Evolutionary conservation across 2,797 vertebrate species (phyloP).

Genomic region (Sus cebifrons): DNA sequence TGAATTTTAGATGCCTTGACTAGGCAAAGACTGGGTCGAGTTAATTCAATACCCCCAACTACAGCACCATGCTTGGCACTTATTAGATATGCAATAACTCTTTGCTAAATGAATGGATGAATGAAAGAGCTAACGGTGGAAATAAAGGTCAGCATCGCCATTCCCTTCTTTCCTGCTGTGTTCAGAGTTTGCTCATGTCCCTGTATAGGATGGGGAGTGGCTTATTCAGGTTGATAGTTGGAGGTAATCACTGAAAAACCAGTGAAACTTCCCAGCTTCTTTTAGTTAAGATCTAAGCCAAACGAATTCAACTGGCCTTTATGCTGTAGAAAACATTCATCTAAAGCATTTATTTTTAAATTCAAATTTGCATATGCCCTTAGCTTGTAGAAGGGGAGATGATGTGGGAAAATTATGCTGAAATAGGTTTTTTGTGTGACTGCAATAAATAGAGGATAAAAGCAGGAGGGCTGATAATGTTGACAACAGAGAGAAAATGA

Average conservation of each 20-base stretch:
- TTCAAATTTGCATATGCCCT: slow-evolving; percentile 39
- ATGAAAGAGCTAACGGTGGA: neutral
- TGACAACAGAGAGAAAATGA: slow-evolving; percentile 30
- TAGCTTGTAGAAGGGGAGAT: slow-evolving; percentile 20
- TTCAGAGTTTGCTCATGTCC: neutral
- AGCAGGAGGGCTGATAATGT: neutral
- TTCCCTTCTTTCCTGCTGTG: neutral
- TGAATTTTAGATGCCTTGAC: neutral
- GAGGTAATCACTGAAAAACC: neutral
- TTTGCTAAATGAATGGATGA: neutral
- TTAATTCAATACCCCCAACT: neutral
- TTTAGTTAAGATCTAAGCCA: neutral
- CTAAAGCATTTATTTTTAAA: slow-evolving; percentile 36
- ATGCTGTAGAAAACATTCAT: neutral
- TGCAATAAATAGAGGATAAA: neutral
- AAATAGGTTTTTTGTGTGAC: slow-evolving; percentile 12
- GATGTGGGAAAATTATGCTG: neutral
- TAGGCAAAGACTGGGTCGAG: neutral
- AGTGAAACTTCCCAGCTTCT: neutral
- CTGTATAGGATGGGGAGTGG: neutral
- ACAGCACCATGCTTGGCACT: neutral
- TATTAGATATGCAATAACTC: neutral
- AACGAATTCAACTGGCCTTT: neutral
- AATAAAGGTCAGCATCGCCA: neutral
- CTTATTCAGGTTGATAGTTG: neutral